A percentile compares a stretch with the other conserved stretches of the same genome.
phyloP scores from a whole-genome alignment of 1,140 invertebrate genomes.

The Chironomus striatipennis region DNA sequence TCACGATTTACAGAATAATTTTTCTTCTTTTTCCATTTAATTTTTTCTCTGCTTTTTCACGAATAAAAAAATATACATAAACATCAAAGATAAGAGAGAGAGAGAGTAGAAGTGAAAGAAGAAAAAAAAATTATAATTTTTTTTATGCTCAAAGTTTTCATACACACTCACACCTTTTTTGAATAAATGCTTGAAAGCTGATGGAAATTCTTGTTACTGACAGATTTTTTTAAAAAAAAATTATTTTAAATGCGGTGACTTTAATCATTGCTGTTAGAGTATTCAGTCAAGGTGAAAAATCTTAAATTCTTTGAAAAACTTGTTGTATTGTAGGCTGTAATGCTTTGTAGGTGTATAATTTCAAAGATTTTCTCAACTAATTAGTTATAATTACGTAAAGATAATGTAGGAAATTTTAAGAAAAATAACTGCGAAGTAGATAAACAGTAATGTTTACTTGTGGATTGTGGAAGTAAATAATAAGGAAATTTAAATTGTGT shows the following conservation, averaged over 20 bases:
- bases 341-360: no score
- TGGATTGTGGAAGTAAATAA: no score
- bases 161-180: neutral
- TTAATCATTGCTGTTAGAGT: neutral
- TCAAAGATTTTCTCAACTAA: no score
- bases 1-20: conserved; percentile 14
- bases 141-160: neutral
- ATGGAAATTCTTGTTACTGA: neutral
- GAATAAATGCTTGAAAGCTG: neutral
- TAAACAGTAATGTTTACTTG: no score
- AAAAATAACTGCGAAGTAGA: no score
- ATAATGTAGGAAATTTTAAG: no score
- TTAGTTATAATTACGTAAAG: no score
- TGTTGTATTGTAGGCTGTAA: no score
- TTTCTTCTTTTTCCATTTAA: conserved; percentile 9
- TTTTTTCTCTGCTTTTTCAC: neutral
- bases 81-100: neutral
- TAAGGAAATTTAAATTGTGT: no score
- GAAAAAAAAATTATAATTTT: neutral
- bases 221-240: no score
- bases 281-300: neutral
- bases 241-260: neutral
- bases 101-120: neutral
- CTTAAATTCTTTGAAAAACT: no score
- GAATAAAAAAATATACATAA: neutral